Evolutionary conservation across 92 coral and sea anemone genomes (phyloP).

Genomic region (Phenganax subtilis): DNA sequence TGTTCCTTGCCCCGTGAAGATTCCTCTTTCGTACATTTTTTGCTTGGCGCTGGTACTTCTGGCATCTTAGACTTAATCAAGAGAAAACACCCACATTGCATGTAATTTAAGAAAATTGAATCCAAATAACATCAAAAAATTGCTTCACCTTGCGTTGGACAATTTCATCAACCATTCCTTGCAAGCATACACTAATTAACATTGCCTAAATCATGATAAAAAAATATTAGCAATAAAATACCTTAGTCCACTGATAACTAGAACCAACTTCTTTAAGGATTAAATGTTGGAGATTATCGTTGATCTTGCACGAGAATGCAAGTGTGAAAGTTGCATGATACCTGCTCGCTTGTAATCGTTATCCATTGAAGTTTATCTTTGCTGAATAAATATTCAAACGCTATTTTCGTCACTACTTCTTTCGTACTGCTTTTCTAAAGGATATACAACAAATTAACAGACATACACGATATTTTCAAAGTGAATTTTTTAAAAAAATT

Average conservation of each 20-base stretch:
- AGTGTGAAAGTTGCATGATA: background rate
- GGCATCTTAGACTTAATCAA: background rate
- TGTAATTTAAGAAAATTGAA: background rate
- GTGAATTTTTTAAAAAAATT: no score
- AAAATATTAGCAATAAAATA: background rate
- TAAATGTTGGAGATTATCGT: no score
- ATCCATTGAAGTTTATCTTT: slow-evolving; percentile 80
- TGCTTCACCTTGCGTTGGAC: slow-evolving; percentile 24
- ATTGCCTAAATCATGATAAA: slow-evolving; percentile 56
- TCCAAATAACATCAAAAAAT: background rate
- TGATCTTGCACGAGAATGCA: no score
- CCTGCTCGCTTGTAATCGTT: slow-evolving; percentile 77
- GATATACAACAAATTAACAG: no score
- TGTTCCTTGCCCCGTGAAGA: background rate
- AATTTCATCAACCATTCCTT: slow-evolving; percentile 91
- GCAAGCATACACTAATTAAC: slow-evolving; percentile 84
- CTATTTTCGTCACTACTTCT: slow-evolving; percentile 63
- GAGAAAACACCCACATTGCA: background rate
- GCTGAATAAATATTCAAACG: slow-evolving; percentile 77
- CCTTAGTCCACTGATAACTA: no score
- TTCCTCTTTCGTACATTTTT: no score
- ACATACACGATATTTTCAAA: no score
- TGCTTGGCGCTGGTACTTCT: background rate
- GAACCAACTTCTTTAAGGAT: no score
- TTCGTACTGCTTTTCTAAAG: slow-evolving; percentile 52